Base-by-base conservation (phyloP, 2,113 vertebrate genomes). In the Ageneiosus marmoratus region DNA sequence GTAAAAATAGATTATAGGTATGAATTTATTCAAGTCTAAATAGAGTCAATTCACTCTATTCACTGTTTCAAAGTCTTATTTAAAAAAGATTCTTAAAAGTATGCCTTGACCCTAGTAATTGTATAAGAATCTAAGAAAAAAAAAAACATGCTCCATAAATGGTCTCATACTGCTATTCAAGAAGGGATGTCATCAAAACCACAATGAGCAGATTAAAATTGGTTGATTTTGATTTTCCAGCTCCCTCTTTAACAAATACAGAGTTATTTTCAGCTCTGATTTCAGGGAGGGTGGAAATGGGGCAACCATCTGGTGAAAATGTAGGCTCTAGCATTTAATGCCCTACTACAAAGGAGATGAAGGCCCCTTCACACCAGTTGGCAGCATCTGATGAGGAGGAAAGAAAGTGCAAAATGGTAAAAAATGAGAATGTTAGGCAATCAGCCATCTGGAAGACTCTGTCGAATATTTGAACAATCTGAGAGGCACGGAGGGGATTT, bases 371-470 rank as follows among this genome's bases (percentile, higher is more conserved):
- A 83, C 83, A 83, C 84, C 84, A 88, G 87, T 87, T 86, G 85
- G 88, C 84, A 79, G 86, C 77, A 70, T 85, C 70, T 85, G 84
- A 86, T 85, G 80, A 75, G 81, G 46, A 83, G 74, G 58, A 76
- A 77, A 77, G 55, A 69, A 80, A 82, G 78, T 62, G 83, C 76
- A 79, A 86, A 86, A 81, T 82, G n/a, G 77, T 84, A 84, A 89
- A 87, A 89, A 88, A 86, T 84, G 81, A 85, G 75, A 86, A 88
- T 89, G 84, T 88, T 86, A 89, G 85, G 83, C 86, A 88, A 85
- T 89, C 84, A 88, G 87, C 89, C 89, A 89, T 89, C 88, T 89
- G 88, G 89, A 86, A 87, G 85, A 84, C 82, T 83, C 83, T 77
- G 85, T 83, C 83, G 69, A 88, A 88, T 88, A 87, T 87, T 87